A percentile compares a stretch with the other conserved stretches of the same genome.
Conservation (phyloP, 2,797 vertebrate species). For the Thalassophryne amazonica region DNA sequence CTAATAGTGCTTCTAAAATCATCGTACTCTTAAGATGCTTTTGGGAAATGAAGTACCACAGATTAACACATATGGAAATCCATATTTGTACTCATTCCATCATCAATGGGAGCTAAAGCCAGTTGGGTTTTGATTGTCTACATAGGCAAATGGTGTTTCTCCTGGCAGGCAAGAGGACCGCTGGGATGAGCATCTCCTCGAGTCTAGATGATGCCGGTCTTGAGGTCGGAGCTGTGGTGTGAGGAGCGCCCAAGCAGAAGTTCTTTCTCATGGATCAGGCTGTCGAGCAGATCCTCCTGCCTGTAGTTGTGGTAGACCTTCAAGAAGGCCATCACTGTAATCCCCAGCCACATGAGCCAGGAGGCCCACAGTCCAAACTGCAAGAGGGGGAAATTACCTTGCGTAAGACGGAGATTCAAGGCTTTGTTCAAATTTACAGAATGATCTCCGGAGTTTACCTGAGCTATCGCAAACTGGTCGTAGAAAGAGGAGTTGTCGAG, state of each 20-base stretch:
- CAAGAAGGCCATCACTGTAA: conserved; percentile 90
- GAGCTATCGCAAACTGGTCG: conserved; percentile 93
- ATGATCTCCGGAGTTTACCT: conserved; percentile 83
- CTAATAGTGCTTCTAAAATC: too few relatives aligned
- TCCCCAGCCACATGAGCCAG: conserved; percentile 95
- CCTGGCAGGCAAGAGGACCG: conserved; percentile 37
- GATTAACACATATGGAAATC: conserved; percentile 31
- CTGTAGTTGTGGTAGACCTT: conserved; percentile 95
- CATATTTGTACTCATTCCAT: conserved; percentile 19
- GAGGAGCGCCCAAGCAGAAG: conserved; percentile 86
- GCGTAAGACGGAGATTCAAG: background rate
- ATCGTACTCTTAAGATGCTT: too few relatives aligned
- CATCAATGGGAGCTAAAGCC: conserved; percentile 30
- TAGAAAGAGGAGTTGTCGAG: conserved; percentile 94
- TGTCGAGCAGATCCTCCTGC: conserved; percentile 93
- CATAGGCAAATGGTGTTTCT: conserved; percentile 57
- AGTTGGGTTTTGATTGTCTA: conserved; percentile 65
- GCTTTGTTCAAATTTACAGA: background rate
- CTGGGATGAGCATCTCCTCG: conserved; percentile 2
- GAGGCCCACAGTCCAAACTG: conserved; percentile 96
- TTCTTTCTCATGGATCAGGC: conserved; percentile 94
- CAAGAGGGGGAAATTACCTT: background rate
- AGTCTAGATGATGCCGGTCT: conserved; percentile 87
- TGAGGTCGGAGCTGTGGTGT: conserved; percentile 80
- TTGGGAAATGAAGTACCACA: conserved; percentile 20